phyloP scores from a whole-genome alignment of 1,140 invertebrate species.

The Drosophila sulfurigaster region DNA sequence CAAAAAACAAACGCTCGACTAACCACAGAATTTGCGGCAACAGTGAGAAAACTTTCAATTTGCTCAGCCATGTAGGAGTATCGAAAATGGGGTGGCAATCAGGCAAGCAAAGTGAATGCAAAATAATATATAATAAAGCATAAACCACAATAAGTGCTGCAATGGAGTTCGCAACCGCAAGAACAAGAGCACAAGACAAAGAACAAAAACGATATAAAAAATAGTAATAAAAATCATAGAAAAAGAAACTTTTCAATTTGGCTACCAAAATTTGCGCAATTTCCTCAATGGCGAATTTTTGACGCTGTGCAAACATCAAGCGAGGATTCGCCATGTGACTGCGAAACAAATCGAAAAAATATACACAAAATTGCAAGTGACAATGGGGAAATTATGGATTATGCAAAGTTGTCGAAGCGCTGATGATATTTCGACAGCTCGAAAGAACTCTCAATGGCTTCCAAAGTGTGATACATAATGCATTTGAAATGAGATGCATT shows the following conservation, averaged over 20 bases:
- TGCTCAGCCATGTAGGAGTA: slow-evolving; percentile 51
- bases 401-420: slow-evolving; percentile 50
- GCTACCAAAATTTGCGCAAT: slow-evolving; percentile 68
- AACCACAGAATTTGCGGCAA: slow-evolving; percentile 37
- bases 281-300: slow-evolving; percentile 47
- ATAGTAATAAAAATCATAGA: slow-evolving; percentile 33
- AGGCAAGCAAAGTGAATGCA: slow-evolving; percentile 36
- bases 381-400: slow-evolving; percentile 73
- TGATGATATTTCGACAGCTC: slow-evolving; percentile 12
- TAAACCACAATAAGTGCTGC: slow-evolving; percentile 45
- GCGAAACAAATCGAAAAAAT: slow-evolving; percentile 11
- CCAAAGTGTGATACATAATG: slow-evolving; percentile 21
- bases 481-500: slow-evolving; percentile 8
- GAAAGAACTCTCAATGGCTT: not conserved
- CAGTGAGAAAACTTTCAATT: slow-evolving; percentile 68
- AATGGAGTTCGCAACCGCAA: slow-evolving; percentile 22
- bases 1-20: slow-evolving; percentile 51
- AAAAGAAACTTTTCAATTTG: slow-evolving; percentile 75
- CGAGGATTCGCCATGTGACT: not conserved
- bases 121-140: slow-evolving; percentile 64
- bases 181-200: slow-evolving; percentile 33
- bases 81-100: slow-evolving; percentile 64
- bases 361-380: slow-evolving; percentile 22
- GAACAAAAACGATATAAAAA: slow-evolving; percentile 41
- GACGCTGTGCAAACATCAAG: slow-evolving; percentile 2